These are phyloP conservation scores for Coreius guichenoti DNA, from an alignment of 2,797 vertebrate genomes.

Conservation along the genomic window DNA sequence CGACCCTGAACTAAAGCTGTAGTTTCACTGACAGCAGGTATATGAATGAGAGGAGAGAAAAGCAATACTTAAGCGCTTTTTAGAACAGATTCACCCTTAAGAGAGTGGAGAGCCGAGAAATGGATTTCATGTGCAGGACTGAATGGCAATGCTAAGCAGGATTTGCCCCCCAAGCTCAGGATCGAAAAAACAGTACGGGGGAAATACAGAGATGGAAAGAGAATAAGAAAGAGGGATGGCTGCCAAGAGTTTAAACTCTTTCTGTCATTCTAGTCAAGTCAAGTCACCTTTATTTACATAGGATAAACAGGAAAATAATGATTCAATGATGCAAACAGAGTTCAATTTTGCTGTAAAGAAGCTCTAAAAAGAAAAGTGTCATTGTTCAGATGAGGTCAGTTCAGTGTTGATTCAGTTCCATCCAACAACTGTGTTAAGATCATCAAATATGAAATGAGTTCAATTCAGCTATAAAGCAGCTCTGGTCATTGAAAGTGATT, in stretches of 20 bases:
- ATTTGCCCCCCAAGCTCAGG: constrained; percentile 46
- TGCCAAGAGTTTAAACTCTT: constrained; percentile 39
- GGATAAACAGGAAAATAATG: background rate
- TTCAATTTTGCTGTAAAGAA: background rate
- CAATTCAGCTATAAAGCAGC: background rate
- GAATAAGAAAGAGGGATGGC: constrained; percentile 5
- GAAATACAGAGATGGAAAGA: constrained; percentile 27
- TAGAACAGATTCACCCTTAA: constrained; percentile 6
- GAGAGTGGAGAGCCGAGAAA: constrained; percentile 35
- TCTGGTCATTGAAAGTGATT: constrained; percentile 11
- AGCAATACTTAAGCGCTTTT: background rate
- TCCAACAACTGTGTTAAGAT: background rate
- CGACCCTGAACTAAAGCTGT: background rate
- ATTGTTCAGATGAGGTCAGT: background rate
- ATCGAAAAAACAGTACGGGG: constrained; percentile 5
- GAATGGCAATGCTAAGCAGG: constrained; percentile 46
- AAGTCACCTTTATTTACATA: background rate
- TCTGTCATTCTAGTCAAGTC: background rate
- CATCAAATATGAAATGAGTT: background rate
- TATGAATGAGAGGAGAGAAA: background rate
- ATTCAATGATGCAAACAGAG: background rate
- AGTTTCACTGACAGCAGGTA: constrained; percentile 18
- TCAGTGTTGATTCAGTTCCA: background rate
- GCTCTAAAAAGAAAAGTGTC: background rate
- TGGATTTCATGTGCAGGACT: constrained; percentile 36